Evolutionary conservation across 2,113 vertebrate species (phyloP).

Genomic region (Dermatemys mawii): DNA sequence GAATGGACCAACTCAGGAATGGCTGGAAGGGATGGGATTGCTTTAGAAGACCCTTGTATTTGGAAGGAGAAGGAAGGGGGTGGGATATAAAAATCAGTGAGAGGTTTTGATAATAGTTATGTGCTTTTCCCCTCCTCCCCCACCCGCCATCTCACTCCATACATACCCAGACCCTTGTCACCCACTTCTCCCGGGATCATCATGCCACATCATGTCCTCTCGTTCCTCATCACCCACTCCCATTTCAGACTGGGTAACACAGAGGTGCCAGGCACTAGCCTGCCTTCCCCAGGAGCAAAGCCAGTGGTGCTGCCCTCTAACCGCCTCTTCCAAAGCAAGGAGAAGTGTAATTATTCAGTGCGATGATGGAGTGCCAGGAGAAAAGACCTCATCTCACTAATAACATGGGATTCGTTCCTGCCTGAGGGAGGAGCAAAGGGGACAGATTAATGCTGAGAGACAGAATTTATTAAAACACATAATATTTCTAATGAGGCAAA

Average conservation of each 20-base stretch:
- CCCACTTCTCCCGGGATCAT: neutral
- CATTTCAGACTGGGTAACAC: neutral
- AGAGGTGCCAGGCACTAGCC: neutral
- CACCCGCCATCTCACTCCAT: neutral
- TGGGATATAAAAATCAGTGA: neutral
- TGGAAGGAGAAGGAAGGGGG: neutral
- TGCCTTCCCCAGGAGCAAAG: neutral
- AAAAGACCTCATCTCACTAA: constrained; percentile 6
- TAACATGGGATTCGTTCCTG: neutral
- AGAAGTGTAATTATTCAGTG: constrained; percentile 12
- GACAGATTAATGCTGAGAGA: neutral
- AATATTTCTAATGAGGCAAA: neutral
- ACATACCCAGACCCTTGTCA: neutral
- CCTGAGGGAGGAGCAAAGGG: neutral
- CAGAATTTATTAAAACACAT: neutral
- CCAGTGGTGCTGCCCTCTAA: constrained; percentile 10
- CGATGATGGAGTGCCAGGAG: neutral
- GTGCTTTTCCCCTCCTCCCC: neutral
- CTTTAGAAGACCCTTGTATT: neutral
- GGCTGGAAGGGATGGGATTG: neutral
- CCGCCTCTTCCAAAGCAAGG: neutral
- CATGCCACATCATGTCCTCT: neutral
- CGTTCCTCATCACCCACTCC: neutral
- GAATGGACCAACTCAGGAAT: neutral
- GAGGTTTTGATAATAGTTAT: neutral